phyloP scores from a whole-genome alignment of 1,140 invertebrate genomes.

The Drosophila grimshawi region DNA sequence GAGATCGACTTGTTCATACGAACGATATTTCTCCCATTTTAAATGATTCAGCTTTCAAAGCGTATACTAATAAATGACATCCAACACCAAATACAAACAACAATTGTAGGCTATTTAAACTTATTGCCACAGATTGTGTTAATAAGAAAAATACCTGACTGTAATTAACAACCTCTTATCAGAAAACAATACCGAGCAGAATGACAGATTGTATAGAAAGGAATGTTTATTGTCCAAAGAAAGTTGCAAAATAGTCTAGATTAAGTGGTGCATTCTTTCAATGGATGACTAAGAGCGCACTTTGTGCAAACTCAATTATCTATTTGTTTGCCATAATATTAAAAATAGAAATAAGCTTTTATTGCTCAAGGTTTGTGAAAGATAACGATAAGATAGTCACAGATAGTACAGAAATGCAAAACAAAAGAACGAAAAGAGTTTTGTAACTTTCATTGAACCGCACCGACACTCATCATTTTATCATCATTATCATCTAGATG shows the following conservation, averaged over 20 bases:
- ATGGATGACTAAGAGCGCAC: not conserved
- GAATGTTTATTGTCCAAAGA: not conserved
- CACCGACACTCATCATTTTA: constrained; percentile 29
- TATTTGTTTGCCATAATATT: not conserved
- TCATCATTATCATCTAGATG: constrained; percentile 10
- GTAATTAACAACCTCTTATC: too few relatives aligned
- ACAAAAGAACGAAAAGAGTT: not conserved
- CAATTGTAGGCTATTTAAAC: too few relatives aligned
- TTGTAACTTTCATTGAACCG: constrained; percentile 24
- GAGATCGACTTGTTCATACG: too few relatives aligned
- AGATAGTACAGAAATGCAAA: constrained; percentile 10
- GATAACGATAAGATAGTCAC: constrained; percentile 5
- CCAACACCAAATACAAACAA: too few relatives aligned
- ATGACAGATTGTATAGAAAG: too few relatives aligned
- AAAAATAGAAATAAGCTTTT: not conserved
- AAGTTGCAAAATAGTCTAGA: not conserved
- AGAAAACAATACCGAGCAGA: too few relatives aligned
- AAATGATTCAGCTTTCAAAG: too few relatives aligned
- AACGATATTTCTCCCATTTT: too few relatives aligned
- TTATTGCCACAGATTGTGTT: too few relatives aligned
- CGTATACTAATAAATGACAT: too few relatives aligned
- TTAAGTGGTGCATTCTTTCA: not conserved
- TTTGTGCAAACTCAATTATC: not conserved
- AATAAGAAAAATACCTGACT: too few relatives aligned
- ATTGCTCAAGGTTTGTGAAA: not conserved